A percentile compares a stretch with the other conserved stretches of the same genome.
These are phyloP conservation scores for Drosophila mayri DNA, from an alignment of 1,140 invertebrate genomes.

Conservation along the genomic window DNA sequence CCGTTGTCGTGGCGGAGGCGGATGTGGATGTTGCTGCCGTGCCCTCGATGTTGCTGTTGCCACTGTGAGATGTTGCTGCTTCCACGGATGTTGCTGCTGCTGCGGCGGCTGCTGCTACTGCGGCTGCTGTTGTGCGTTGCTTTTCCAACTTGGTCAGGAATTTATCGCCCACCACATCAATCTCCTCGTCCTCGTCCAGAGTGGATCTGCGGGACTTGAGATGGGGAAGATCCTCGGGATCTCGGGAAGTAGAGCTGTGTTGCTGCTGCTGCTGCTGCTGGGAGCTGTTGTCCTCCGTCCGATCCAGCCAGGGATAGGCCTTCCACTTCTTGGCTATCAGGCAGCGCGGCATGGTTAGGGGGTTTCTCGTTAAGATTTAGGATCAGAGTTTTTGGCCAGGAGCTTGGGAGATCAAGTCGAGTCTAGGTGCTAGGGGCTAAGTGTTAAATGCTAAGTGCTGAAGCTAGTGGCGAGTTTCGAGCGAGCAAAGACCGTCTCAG, in stretches of 20 bases:
- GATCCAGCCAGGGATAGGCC: conserved; percentile 91
- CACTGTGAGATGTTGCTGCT: conserved; percentile 69
- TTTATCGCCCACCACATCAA: conserved; percentile 91
- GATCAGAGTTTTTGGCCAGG: conserved; percentile 31
- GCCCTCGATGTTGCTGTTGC: conserved; percentile 62
- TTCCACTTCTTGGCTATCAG: conserved; percentile 97
- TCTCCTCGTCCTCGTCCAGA: conserved; percentile 91
- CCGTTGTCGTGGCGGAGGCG: conserved; percentile 71
- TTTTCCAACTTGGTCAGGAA: conserved; percentile 69
- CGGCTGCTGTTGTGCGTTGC: conserved; percentile 85
- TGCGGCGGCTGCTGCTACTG: conserved; percentile 49
- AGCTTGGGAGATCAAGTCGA: conserved; percentile 38
- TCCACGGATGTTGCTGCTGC: conserved; percentile 66
- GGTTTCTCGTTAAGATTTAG: conserved; percentile 10
- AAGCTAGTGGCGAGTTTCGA: conserved; percentile 74
- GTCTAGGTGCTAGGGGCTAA: conserved; percentile 46
- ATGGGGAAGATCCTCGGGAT: conserved; percentile 53
- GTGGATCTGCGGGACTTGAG: conserved; percentile 80
- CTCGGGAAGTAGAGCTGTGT: conserved; percentile 52
- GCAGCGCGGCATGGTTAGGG: conserved; percentile 90
- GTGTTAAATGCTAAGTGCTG: conserved; percentile 67
- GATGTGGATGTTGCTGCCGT: conserved; percentile 61
- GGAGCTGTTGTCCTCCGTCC: conserved; percentile 86
- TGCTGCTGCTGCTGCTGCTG: conserved; percentile 35
- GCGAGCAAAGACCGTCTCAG: conserved; percentile 77